These are phyloP conservation scores for Limnephilus lunatus DNA, from an alignment of 2,888 invertebrate genomes.

Conservation along the genomic window DNA sequence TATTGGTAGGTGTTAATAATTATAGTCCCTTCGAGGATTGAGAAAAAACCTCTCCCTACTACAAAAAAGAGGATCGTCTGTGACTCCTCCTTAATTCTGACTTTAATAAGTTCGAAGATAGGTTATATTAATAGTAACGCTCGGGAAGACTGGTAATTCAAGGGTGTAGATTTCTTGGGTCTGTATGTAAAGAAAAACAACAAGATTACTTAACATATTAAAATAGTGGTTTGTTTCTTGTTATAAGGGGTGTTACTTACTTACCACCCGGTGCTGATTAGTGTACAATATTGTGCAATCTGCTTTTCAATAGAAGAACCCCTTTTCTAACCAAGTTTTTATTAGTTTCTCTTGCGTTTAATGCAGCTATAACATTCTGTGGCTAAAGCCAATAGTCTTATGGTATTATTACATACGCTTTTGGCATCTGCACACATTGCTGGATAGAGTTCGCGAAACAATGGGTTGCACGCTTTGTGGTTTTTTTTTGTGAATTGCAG, in stretches of 20 bases:
- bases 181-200: not conserved
- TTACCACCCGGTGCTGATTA: constrained; percentile 21
- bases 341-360: not conserved
- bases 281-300: not conserved
- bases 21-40: constrained; percentile 45
- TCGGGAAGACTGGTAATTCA: constrained; percentile 12
- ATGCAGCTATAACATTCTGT: not conserved
- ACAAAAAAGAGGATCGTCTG: constrained; percentile 53
- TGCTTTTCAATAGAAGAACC: constrained; percentile 2
- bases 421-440: not conserved
- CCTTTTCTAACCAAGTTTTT: not conserved
- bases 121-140: not conserved
- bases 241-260: not conserved
- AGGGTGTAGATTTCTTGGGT: constrained; percentile 11
- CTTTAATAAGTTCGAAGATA: constrained; percentile 4
- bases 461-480: not conserved
- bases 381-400: not conserved
- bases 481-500: not conserved
- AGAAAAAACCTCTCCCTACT: constrained; percentile 57
- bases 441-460: not conserved
- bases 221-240: constrained; percentile 20
- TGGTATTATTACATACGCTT: not conserved
- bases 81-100: not conserved
- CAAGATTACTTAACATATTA: constrained; percentile 29
- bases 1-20: constrained; percentile 64